Conservation (phyloP, 2,888 invertebrate species). For the Macaria notata region DNA sequence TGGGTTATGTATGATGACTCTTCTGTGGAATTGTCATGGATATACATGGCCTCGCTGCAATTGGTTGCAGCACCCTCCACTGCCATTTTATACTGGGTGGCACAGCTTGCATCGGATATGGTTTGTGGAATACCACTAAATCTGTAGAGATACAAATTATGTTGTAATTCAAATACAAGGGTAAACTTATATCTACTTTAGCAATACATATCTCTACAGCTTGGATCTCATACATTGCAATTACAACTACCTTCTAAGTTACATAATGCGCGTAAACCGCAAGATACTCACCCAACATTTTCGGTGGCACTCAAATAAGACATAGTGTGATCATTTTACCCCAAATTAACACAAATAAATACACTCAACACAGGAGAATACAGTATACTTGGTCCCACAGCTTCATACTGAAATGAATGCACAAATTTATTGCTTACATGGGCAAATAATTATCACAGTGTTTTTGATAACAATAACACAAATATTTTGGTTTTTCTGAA, state of each 20-base stretch:
- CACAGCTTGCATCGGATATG: conserved; percentile 77
- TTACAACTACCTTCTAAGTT: too few species aligned
- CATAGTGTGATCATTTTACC: conserved; percentile 78
- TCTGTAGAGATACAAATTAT: conserved; percentile 43
- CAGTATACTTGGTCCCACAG: conserved; percentile 65
- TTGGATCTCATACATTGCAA: too few species aligned
- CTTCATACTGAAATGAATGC: conserved; percentile 63
- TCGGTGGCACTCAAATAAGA: conserved; percentile 80
- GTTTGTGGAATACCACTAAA: conserved; percentile 79
- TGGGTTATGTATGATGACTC: conserved; percentile 72
- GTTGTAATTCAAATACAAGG: background rate
- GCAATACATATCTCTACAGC: too few species aligned
- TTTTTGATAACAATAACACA: conserved; percentile 48
- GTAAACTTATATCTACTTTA: too few species aligned
- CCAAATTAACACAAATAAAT: conserved; percentile 59
- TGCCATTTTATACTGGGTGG: conserved; percentile 77
- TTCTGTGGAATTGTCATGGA: conserved; percentile 70
- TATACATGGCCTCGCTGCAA: conserved; percentile 71
- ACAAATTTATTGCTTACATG: conserved; percentile 23
- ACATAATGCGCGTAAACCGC: background rate
- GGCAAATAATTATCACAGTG: conserved; percentile 34
- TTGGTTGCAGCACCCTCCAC: conserved; percentile 70
- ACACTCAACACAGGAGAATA: conserved; percentile 52
- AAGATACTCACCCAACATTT: conserved; percentile 75
- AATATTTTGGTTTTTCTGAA: conserved; percentile 54